Evolutionary conservation across 2,797 vertebrate species (phyloP).

Genomic region (Pseudochirops corinnae): DNA sequence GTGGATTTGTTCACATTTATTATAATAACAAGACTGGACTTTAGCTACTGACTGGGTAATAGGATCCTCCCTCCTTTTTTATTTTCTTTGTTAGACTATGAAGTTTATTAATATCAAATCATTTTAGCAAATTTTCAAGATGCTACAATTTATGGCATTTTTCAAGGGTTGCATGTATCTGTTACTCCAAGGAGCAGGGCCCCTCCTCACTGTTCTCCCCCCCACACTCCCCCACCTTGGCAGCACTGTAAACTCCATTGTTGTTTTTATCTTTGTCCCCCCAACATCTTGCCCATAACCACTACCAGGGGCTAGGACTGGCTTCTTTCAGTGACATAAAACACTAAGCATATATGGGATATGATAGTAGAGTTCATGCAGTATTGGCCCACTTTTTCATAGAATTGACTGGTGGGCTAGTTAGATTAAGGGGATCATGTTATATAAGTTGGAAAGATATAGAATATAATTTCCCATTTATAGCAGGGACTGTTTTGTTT

Average conservation of each 20-base stretch:
- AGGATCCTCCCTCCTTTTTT: neutral
- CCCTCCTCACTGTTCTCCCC: neutral
- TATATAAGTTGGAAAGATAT: neutral
- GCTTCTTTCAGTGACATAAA: neutral
- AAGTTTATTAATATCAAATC: neutral
- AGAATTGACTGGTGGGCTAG: neutral
- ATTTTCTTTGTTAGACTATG: neutral
- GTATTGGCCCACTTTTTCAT: neutral
- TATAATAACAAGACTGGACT: neutral
- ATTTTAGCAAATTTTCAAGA: neutral
- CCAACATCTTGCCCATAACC: neutral
- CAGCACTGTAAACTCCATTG: neutral
- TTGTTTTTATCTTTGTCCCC: neutral
- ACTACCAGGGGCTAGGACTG: neutral
- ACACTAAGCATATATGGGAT: neutral
- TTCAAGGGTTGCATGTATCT: neutral
- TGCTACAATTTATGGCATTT: neutral
- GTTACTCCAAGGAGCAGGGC: neutral
- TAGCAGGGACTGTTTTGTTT: neutral
- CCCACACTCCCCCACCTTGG: neutral
- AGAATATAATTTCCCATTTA: neutral
- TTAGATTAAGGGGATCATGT: neutral
- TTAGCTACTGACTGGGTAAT: neutral
- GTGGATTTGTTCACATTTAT: constrained; percentile 46
- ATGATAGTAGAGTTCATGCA: neutral